Evolutionary conservation across 2,113 vertebrate genomes (phyloP).

Genomic region (Brachyistius frenatus): DNA sequence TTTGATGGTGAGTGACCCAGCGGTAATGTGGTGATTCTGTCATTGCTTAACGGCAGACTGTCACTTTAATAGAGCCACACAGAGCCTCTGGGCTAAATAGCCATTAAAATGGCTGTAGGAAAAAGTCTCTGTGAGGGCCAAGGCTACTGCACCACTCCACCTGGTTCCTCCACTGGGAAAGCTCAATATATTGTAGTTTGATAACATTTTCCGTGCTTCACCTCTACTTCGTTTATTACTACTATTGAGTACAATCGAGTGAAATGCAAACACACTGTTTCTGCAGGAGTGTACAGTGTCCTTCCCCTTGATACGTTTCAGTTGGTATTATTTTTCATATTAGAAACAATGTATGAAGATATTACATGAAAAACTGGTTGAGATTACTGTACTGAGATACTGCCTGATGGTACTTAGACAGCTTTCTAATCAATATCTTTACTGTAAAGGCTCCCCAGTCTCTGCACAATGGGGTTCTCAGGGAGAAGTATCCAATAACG

Average conservation of each 20-base stretch:
- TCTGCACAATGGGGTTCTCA: conserved; percentile 25
- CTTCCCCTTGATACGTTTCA: conserved; percentile 9
- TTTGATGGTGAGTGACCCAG: conserved; percentile 66
- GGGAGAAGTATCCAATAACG: conserved; percentile 42
- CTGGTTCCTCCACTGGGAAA: neutral
- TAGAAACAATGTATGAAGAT: conserved; percentile 18
- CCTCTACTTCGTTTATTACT: conserved; percentile 25
- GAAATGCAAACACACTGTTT: conserved; percentile 28
- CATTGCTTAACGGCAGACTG: conserved; percentile 66
- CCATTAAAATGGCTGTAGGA: conserved; percentile 54
- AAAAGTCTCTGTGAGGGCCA: conserved; percentile 44
- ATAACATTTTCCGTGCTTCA: conserved; percentile 14
- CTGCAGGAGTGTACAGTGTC: neutral
- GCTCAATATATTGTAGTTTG: conserved; percentile 23
- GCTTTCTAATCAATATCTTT: conserved; percentile 66
- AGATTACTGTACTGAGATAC: conserved; percentile 28
- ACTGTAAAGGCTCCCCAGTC: conserved; percentile 65
- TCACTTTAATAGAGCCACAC: conserved; percentile 75
- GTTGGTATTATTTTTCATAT: conserved; percentile 34
- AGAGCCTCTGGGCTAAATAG: conserved; percentile 52
- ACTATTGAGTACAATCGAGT: conserved; percentile 28
- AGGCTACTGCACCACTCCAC: conserved; percentile 15
- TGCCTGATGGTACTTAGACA: conserved; percentile 38
- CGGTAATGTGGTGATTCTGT: conserved; percentile 72
- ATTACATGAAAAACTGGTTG: conserved; percentile 24